Evolutionary conservation across 2,888 invertebrate species (phyloP).

Genomic region (Hypomecis punctinalis): DNA sequence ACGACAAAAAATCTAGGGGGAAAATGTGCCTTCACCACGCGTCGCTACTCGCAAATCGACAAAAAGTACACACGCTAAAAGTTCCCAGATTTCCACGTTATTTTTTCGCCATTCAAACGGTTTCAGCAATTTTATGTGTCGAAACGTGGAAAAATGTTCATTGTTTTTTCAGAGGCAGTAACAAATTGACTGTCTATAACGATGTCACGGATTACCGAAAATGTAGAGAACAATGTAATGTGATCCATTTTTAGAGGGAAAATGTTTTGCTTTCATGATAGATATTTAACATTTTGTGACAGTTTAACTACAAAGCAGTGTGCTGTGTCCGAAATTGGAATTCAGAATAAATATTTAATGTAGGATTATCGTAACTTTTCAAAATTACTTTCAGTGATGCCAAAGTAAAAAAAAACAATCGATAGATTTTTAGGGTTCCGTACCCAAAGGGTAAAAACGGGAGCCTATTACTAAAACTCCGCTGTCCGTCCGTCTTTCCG

Average conservation of each 20-base stretch:
- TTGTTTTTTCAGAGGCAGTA: slow-evolving; percentile 30
- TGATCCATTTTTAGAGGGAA: not conserved
- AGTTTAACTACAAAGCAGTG: too few relatives aligned
- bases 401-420: too few relatives aligned
- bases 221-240: not conserved
- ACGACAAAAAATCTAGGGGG: not conserved
- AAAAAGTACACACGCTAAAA: slow-evolving; percentile 36
- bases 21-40: slow-evolving; percentile 4
- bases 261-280: not conserved
- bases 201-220: slow-evolving; percentile 13
- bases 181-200: slow-evolving; percentile 26
- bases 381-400: too few relatives aligned
- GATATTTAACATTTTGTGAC: too few relatives aligned
- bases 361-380: too few relatives aligned
- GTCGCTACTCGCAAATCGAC: slow-evolving; percentile 23
- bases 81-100: slow-evolving; percentile 22
- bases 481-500: too few relatives aligned
- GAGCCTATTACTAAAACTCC: too few relatives aligned
- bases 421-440: too few relatives aligned
- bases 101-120: slow-evolving; percentile 30
- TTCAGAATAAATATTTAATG: too few relatives aligned
- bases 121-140: slow-evolving; percentile 30
- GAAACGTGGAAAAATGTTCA: slow-evolving; percentile 32
- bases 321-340: too few relatives aligned
- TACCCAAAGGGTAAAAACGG: too few relatives aligned